Evolutionary conservation across 2,797 vertebrate genomes (phyloP), one percentile per base, ranked within the genome.

Genomic region (Chelonia mydas): DNA sequence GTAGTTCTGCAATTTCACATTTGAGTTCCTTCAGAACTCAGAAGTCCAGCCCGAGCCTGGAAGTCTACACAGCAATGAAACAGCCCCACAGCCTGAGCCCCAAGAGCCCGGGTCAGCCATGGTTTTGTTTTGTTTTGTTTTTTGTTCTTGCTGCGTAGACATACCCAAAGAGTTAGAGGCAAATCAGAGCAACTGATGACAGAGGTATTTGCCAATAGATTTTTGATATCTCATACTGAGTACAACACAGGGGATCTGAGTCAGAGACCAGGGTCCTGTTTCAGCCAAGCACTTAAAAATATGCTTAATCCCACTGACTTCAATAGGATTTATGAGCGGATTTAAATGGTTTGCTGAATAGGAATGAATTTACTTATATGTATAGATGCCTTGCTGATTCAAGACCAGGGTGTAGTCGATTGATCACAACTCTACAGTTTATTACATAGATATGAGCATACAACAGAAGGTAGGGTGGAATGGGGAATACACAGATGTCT

Each of bases 171-270:
- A 57, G 80, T 27, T 94, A 93, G 45, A 92, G 87, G 86, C 65
- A 93, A 93, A 95, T 77, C 59, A 92, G 9, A 87, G 84, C 19
- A 78, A 89, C 61, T 51, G 12, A 47, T 68, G 95, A 92, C 5
- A 86, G 80, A 72, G 41, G 61, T n/a, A 81, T 76, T 93, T 74
- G 25, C 81, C 89, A 84, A 72, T 31, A 94, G 86, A 49, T 57
- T 72, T 91, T 55, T 25, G 82, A 77, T 88, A 93, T 3, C 79
- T 94, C 87, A 49, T 21, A 76, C 13, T n/a, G 53, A 37, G 49
- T 94, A 19, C 28, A 59, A 78, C n/a, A 74, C 7, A 10, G 16
- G 31, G 50, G 41, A 89, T 85, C 86, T 87, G 61, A 82, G 89
- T 7, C 31, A 59, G 81, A 76, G 76, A 90, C 54, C 81, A 68